phyloP scores from a whole-genome alignment of 2,113 vertebrate genomes.

The Dipodomys stephensi region DNA sequence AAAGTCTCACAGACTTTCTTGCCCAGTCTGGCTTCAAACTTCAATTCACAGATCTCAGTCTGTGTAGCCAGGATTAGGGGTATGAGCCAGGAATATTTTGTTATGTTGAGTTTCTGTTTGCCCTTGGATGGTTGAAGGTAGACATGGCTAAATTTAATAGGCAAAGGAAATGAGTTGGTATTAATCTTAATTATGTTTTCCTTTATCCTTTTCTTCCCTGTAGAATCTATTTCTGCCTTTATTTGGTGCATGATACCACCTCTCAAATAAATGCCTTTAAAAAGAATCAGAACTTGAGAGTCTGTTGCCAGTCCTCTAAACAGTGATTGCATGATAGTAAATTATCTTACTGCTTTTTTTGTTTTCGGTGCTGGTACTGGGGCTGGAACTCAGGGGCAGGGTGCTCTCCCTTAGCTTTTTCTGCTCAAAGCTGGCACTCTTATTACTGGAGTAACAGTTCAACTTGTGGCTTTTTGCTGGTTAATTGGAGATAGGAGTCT shows the following conservation, averaged over 20 bases:
- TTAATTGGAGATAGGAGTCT: no score
- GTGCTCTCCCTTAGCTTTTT: no score
- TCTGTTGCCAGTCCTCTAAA: conserved; percentile 36
- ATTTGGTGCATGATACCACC: not conserved
- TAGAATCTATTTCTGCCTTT: conserved; percentile 48
- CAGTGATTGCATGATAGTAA: not conserved
- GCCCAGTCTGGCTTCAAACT: no score
- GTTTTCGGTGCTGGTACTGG: not conserved
- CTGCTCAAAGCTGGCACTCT: no score
- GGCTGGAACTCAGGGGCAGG: no score
- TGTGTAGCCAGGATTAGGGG: no score
- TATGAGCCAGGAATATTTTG: not conserved
- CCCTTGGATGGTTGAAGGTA: conserved; percentile 37
- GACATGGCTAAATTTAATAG: conserved; percentile 50
- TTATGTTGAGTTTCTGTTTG: conserved; percentile 33
- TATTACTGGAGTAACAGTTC: no score
- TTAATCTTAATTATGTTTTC: not conserved
- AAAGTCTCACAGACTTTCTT: no score
- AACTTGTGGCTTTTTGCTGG: no score
- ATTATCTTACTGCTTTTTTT: not conserved
- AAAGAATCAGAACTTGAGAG: conserved; percentile 1
- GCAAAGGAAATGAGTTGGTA: conserved; percentile 35
- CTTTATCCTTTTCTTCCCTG: not conserved
- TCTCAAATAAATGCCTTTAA: not conserved
- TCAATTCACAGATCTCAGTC: no score